These are phyloP conservation scores for Drosophila bocki DNA, from an alignment of 1,140 invertebrate genomes.

Conservation along the genomic window DNA sequence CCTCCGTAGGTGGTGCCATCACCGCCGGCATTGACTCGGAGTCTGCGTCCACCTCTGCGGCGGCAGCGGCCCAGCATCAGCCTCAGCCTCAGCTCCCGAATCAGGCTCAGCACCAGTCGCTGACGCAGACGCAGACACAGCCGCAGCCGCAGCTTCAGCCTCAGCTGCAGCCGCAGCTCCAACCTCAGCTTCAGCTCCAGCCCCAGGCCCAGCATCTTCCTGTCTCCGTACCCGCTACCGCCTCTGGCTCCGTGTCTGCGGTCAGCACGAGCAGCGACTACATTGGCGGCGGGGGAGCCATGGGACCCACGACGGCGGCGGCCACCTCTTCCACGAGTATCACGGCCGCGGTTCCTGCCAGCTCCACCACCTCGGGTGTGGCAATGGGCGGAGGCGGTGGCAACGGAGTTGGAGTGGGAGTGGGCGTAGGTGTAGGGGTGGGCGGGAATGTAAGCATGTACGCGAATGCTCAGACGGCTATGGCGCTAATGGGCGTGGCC, in stretches of 20 bases:
- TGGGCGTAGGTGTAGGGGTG: conserved; percentile 15
- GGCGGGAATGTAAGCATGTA: conserved; percentile 66
- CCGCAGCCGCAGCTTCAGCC: conserved; percentile 13
- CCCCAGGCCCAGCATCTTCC: conserved; percentile 29
- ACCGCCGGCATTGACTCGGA: conserved; percentile 63
- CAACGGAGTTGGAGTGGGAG: conserved; percentile 35
- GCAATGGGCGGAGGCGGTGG: conserved; percentile 21
- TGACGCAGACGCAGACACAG: conserved; percentile 13
- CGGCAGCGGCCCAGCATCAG: conserved; percentile 62
- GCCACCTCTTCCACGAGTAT: conserved; percentile 67
- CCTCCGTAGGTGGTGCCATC: conserved; percentile 67
- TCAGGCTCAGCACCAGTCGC: conserved; percentile 10
- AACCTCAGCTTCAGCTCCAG: conserved; percentile 28
- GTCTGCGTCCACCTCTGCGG: conserved; percentile 69
- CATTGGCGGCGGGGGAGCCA: conserved; percentile 51
- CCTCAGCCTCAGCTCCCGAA: conserved; percentile 6
- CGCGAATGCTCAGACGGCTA: conserved; percentile 70
- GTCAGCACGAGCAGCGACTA: conserved; percentile 74
- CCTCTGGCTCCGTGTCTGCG: conserved; percentile 30
- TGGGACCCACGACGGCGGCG: conserved; percentile 54
- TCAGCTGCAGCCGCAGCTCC: conserved; percentile 6
- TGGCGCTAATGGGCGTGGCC: conserved; percentile 76
- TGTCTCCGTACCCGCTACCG: conserved; percentile 16
- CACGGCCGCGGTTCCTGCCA: conserved; percentile 59
- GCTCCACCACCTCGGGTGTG: conserved; percentile 49